phyloP scores from a whole-genome alignment of 2,113 vertebrate genomes.

The Coturnix japonica region DNA sequence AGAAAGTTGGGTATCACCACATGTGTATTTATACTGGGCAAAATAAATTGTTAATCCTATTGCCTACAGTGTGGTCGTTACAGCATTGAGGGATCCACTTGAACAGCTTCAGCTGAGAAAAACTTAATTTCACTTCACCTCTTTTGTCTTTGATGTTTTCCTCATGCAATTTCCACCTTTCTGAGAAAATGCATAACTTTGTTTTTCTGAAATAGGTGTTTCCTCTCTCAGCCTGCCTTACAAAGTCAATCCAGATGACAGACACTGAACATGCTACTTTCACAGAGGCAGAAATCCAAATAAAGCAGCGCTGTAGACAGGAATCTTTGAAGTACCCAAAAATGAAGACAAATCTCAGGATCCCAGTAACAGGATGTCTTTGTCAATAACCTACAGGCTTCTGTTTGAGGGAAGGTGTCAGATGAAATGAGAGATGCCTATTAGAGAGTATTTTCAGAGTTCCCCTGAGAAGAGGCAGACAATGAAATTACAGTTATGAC shows the following conservation, averaged over 20 bases:
- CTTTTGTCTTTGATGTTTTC: background rate
- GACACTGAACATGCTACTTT: background rate
- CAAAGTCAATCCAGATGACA: background rate
- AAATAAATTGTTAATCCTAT: background rate
- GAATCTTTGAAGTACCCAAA: background rate
- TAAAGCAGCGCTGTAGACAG: background rate
- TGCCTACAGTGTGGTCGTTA: background rate
- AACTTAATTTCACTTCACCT: background rate
- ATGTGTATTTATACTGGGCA: background rate
- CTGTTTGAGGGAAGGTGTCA: background rate
- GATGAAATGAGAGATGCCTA: background rate
- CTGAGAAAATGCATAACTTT: background rate
- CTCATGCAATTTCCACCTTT: background rate
- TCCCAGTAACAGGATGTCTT: background rate
- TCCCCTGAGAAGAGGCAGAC: background rate
- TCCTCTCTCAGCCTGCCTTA: background rate
- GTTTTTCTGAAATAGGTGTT: background rate
- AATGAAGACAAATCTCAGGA: background rate
- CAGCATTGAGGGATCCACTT: background rate
- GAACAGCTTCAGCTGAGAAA: background rate
- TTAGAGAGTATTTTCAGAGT: background rate
- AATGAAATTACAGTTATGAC: background rate
- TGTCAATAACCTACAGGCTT: background rate
- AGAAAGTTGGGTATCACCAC: background rate
- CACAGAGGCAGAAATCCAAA: conserved; percentile 8